A percentile compares a stretch with the other conserved stretches of the same genome.
phyloP scores from a whole-genome alignment of 2,888 invertebrate species.

The Ypsolopha scabrella region DNA sequence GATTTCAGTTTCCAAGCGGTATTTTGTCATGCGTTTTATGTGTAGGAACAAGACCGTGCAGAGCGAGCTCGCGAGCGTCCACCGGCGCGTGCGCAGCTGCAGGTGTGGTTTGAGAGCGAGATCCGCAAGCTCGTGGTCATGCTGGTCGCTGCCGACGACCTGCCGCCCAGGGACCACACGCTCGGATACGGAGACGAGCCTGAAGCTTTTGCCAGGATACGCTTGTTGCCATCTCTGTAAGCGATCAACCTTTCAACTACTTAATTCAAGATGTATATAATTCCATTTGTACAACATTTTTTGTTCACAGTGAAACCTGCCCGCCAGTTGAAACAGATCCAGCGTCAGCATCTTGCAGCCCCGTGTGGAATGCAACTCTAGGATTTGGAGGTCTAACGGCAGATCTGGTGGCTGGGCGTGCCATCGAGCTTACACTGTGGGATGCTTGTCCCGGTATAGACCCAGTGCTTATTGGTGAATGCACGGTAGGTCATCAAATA shows the following conservation, averaged over 20 bases:
- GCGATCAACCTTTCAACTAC: conserved; percentile 24
- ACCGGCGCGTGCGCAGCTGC: conserved; percentile 86
- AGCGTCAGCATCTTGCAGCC: conserved; percentile 87
- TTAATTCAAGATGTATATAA: background rate
- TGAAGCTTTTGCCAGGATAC: conserved; percentile 87
- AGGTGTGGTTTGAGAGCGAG: conserved; percentile 90
- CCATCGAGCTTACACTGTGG: conserved; percentile 90
- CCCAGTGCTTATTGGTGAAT: conserved; percentile 84
- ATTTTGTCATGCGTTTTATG: conserved; percentile 5
- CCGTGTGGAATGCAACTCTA: conserved; percentile 93
- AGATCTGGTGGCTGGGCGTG: conserved; percentile 82
- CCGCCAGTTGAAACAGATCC: conserved; percentile 86
- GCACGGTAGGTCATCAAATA: conserved; percentile 62
- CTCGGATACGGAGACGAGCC: conserved; percentile 82
- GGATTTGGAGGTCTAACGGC: conserved; percentile 84
- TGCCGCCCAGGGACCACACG: conserved; percentile 82
- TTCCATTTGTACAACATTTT: background rate
- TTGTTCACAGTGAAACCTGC: conserved; percentile 74
- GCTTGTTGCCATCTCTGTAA: conserved; percentile 84
- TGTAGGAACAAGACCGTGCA: conserved; percentile 59
- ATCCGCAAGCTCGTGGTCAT: conserved; percentile 86
- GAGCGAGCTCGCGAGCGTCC: conserved; percentile 74
- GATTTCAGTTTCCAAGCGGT: conserved; percentile 9
- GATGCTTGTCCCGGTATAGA: conserved; percentile 87
- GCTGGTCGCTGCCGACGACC: conserved; percentile 87